These are phyloP conservation scores for Drosophila barbarae DNA, from an alignment of 2,888 invertebrate genomes.

Conservation along the genomic window DNA sequence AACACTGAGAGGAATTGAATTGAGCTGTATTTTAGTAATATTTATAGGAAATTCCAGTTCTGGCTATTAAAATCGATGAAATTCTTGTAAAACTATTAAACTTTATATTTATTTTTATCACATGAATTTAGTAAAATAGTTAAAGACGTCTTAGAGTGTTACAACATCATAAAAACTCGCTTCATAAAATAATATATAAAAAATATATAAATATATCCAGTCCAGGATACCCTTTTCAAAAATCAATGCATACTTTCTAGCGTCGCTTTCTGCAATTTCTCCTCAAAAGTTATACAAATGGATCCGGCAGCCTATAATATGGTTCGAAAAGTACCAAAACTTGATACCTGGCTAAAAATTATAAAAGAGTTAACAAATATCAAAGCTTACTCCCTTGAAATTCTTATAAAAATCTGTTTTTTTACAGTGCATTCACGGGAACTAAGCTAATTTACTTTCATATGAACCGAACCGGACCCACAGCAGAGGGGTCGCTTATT, in stretches of 20 bases:
- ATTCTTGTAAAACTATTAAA: too few species aligned
- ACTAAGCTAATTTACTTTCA: conserved; percentile 70
- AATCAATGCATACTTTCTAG: too few species aligned
- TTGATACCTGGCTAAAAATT: not conserved
- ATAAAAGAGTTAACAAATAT: not conserved
- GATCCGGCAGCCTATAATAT: not conserved
- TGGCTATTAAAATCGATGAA: not conserved
- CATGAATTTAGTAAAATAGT: accelerated
- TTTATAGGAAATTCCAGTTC: not conserved
- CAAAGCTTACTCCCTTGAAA: accelerated
- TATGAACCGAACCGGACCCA: conserved; percentile 57
- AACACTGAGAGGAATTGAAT: conserved; percentile 1
- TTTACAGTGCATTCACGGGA: conserved; percentile 41
- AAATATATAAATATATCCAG: too few species aligned
- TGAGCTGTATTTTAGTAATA: not conserved
- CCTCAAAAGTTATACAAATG: too few species aligned
- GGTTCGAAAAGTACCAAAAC: not conserved
- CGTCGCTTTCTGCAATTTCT: too few species aligned
- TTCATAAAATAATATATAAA: too few species aligned
- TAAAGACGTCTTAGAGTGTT: too few species aligned
- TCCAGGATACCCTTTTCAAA: too few species aligned
- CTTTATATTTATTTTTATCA: not conserved
- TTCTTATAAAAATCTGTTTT: not conserved
- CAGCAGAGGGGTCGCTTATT: not conserved
- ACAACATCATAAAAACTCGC: too few species aligned